Percentiles rank a stretch among this genome's conserved stretches.
Evolutionary conservation across 1,140 invertebrate genomes (phyloP).

Genomic region (Micrasema longulum): DNA sequence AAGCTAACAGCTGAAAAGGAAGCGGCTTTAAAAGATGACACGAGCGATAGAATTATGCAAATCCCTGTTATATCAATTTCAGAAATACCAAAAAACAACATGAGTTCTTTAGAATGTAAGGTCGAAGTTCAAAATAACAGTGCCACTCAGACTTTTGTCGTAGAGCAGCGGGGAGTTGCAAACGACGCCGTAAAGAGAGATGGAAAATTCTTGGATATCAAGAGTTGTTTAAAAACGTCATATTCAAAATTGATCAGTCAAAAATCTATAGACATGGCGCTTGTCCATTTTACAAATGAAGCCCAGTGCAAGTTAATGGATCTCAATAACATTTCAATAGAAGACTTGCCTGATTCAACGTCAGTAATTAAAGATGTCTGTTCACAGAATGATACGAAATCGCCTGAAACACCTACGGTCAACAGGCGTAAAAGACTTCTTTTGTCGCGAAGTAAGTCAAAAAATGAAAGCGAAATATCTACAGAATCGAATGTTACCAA

Average conservation of each 20-base stretch:
- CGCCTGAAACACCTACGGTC: background rate
- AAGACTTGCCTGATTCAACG: constrained; percentile 47
- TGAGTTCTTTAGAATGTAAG: background rate
- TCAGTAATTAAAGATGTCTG: constrained; percentile 13
- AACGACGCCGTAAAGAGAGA: background rate
- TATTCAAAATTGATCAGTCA: constrained; percentile 48
- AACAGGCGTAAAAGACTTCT: constrained; percentile 1
- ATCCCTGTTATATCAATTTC: constrained; percentile 49
- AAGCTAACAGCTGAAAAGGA: background rate
- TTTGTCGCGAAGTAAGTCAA: constrained; percentile 12
- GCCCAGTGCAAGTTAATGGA: constrained; percentile 45
- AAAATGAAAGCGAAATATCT: background rate
- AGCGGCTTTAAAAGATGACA: background rate
- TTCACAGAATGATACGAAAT: constrained; percentile 10
- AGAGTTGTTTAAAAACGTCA: constrained; percentile 44
- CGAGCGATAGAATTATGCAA: constrained; percentile 11
- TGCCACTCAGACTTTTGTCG: background rate
- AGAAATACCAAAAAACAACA: constrained; percentile 40
- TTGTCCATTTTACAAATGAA: constrained; percentile 47
- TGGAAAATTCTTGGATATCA: constrained; percentile 26
- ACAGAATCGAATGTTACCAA: background rate
- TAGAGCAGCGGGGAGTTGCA: too few species aligned
- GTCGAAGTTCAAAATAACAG: background rate
- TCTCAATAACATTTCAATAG: constrained; percentile 51
- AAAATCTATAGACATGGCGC: constrained; percentile 48